Base-by-base conservation (phyloP, 30 jellyfish, hydroid and myxozoan genomes). In the Chrysaora quinquecirrha region DNA sequence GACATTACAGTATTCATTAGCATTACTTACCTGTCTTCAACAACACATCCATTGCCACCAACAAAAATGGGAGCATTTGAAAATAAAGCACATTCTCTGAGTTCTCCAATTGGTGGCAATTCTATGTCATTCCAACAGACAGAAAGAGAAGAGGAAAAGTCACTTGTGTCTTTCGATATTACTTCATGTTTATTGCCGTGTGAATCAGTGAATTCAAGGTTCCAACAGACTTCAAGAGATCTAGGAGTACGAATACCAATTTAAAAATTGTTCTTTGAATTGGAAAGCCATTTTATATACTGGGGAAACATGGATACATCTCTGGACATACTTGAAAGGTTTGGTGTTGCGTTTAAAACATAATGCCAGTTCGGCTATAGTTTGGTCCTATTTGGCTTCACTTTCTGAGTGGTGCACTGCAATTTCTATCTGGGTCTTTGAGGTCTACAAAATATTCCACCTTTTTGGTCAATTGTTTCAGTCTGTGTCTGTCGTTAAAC, bases 101-200 rank as follows among this genome's bases (percentile, higher is more conserved):
- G 70, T 46, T 61, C 66, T 63, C 88, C 88, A 62, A 76, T 73
- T 2, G 58, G 11, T 34, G 88, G 88, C 52, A 76, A 43, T 1
- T 60, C 88, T 1, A 76, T 19, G 22, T 76, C 78, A 32, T 34
- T 60, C 88, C 88, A 76, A 34, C 88, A 76, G 2, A 76, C 78
- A 28, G 88, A 76, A 4, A 76, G 16, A 29, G 88, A 76, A 6
- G 88, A 30, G 1, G 88, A 50, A 46, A 50, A 60, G 52, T 76
- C 27, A 20, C 19, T 22, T 2, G 71, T 61, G 18, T 50, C 88
- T 34, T 76, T 76, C 0, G 88, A 49, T 6, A 22, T 23, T 3
- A 76, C 31, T 60, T 22, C 76, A 35, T 76, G 29, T 21, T 58
- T 47, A 3, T 14, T 33, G 24, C 78, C 78, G 16, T 28, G 35